Evolutionary conservation across 2,888 invertebrate genomes (phyloP), one percentile per base, ranked within the genome.

Genomic region (Apamea crenata): DNA sequence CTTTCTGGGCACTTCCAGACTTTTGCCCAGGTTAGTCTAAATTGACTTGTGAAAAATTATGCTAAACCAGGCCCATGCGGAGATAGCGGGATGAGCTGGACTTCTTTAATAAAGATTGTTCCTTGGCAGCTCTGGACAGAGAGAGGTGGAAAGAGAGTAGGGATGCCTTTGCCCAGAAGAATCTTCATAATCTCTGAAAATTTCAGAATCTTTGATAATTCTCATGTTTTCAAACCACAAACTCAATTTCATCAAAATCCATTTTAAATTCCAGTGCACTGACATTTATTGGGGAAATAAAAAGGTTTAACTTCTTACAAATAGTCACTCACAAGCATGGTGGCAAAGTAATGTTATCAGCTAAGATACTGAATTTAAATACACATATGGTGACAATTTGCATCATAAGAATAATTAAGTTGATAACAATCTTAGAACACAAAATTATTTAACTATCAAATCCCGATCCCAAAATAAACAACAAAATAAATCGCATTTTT

Each of bases 401-500:
- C 21, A 40, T 29, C 21, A 1, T 61, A 40, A 40, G 36, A 70
- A 73, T 40, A 75, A 44, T 29, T 18, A 0, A 32, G 10, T 18
- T 21, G 6, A 44, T 44, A n/a, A 53, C 29, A 40, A 18, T 75
- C 25, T 50, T 29, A 63, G 1, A 74, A 44, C 44, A 65, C 29
- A 44, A 44, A 32, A 76, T 6, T 75, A 50, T 40, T 29, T 2
- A n/a, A 44, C 50, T 21, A 63, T 44, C n/a, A 32, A 69, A 69
- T 81, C n/a, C 80, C 50, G 7, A 61, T 74, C 67, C 44, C 59
- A 80, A 74, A 50, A 59, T 74, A 40, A 81, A 67, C 21, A 32
- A 77, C 10, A 59, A 56, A 29, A 44, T 56, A 56, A 50, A n/a
- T 67, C 21, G 44, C 21, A 53, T 44, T 59, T 67, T 67, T 44